Conservation (phyloP, 1,140 invertebrate genomes). For the Lucilia cuprina region DNA sequence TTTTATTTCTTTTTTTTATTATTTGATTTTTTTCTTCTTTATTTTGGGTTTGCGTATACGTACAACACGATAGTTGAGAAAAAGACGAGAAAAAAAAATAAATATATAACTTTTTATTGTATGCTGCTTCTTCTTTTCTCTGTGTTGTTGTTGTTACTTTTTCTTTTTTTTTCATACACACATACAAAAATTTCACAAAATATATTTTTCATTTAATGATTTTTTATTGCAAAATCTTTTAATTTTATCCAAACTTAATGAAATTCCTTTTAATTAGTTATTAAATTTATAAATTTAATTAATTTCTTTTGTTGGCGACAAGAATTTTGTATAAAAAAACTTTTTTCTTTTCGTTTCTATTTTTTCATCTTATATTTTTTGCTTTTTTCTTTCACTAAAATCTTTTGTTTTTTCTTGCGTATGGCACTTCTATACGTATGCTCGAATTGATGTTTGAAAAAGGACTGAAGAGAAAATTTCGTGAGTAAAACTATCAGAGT, state of each 20-base stretch:
- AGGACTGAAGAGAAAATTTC: constrained; percentile 10
- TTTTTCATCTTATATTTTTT: not conserved
- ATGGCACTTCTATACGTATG: constrained; percentile 1
- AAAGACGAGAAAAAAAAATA: not conserved
- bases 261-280: not conserved
- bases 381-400: not conserved
- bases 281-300: not conserved
- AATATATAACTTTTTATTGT: not conserved
- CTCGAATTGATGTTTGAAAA: not conserved
- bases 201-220: not conserved
- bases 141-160: not conserved
- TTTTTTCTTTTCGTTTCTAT: not conserved
- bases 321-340: not conserved
- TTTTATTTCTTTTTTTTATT: not conserved
- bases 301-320: not conserved
- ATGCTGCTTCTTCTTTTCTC: constrained; percentile 8
- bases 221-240: not conserved
- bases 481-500: not conserved
- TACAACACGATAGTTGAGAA: not conserved
- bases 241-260: not conserved
- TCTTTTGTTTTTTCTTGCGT: not conserved
- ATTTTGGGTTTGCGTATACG: not conserved
- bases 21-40: not conserved
- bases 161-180: constrained; percentile 15
- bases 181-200: constrained; percentile 8